Evolutionary conservation across 2,113 vertebrate species (phyloP).

Genomic region (Smithornis capensis): DNA sequence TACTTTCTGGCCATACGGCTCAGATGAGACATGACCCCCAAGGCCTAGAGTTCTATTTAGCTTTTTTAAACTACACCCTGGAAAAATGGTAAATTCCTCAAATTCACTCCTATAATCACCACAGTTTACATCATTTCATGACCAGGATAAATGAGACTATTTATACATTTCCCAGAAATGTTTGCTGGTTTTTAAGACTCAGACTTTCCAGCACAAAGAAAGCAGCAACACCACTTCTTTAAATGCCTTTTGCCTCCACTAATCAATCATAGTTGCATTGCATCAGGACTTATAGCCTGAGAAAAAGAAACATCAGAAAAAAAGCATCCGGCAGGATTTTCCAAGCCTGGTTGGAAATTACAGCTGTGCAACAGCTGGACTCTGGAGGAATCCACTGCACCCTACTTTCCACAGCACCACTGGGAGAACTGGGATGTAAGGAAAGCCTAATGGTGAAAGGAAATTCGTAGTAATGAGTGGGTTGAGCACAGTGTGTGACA

Average conservation of each 20-base stretch:
- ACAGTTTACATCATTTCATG: fast-evolving
- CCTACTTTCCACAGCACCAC: neutral
- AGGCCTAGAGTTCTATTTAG: neutral
- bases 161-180: neutral
- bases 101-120: neutral
- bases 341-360: neutral
- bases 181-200: neutral
- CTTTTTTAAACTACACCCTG: neutral
- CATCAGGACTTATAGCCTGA: neutral
- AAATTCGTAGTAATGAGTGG: neutral
- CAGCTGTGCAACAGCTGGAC: neutral
- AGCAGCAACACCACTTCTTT: neutral
- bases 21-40: neutral
- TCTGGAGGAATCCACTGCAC: neutral
- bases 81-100: neutral
- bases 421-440: fast-evolving
- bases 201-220: neutral
- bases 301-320: neutral
- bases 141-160: neutral
- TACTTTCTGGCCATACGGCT: neutral
- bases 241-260: neutral
- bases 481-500: no score
- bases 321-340: neutral
- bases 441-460: neutral
- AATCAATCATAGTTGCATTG: neutral